phyloP scores from a whole-genome alignment of 2,797 vertebrate species.

The Scolopax bukidnonensis region DNA sequence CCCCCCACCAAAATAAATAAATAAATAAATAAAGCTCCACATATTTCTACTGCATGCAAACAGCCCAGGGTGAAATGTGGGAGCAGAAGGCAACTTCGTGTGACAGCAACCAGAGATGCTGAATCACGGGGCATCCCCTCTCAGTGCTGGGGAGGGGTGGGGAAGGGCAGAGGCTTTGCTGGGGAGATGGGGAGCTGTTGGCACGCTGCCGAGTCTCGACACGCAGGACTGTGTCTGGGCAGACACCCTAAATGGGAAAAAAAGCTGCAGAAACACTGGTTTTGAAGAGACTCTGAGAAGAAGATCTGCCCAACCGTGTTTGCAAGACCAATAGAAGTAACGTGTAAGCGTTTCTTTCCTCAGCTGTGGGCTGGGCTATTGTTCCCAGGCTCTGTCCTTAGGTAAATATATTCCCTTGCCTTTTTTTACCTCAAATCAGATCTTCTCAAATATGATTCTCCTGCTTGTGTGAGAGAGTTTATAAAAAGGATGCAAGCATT shows the following conservation, averaged over 20 bases:
- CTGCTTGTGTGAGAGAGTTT: not conserved
- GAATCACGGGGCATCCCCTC: not conserved
- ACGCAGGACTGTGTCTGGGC: not conserved
- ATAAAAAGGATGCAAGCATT: not conserved
- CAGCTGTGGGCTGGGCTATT: not conserved
- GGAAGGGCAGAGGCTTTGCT: not conserved
- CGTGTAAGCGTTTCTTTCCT: not conserved
- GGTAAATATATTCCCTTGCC: not conserved
- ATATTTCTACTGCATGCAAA: not conserved
- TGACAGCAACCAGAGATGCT: not conserved
- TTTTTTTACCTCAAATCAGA: not conserved
- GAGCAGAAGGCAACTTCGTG: not conserved
- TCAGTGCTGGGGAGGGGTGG: not conserved
- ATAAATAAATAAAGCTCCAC: fast-evolving
- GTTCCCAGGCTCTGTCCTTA: not conserved
- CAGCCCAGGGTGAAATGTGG: not conserved
- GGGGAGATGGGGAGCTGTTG: not conserved
- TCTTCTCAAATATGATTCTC: not conserved
- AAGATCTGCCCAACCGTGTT: fast-evolving
- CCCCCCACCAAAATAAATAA: not conserved
- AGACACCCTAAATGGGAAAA: not conserved
- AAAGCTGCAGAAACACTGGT: not conserved
- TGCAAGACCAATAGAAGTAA: not conserved
- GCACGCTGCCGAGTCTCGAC: fast-evolving
- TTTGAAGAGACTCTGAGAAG: not conserved